Percentiles rank a stretch among this genome's conserved stretches.
Evolutionary conservation across 2,888 invertebrate species (phyloP).

Genomic region (Meta bourneti): DNA sequence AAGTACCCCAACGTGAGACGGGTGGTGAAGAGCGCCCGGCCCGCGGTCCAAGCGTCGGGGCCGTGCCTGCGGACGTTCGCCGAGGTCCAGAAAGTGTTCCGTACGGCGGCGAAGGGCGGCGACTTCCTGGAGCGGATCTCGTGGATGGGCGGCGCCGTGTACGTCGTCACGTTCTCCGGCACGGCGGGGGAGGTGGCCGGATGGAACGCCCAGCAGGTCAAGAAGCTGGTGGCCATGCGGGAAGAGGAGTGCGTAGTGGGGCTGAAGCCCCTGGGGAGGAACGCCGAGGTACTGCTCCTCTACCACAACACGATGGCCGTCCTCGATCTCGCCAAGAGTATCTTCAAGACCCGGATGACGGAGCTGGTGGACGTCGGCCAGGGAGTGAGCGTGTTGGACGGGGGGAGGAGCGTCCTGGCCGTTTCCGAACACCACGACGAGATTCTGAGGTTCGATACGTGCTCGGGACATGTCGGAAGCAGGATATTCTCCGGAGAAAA

Average conservation of each 20-base stretch:
- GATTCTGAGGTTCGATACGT: conserved; percentile 91
- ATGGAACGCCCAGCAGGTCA: conserved; percentile 33
- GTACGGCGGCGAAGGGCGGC: conserved; percentile 24
- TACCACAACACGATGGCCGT: conserved; percentile 90
- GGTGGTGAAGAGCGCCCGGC: conserved; percentile 43
- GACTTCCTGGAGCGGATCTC: conserved; percentile 25
- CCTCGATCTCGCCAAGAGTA: conserved; percentile 89
- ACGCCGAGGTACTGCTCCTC: conserved; percentile 86
- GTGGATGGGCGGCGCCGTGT: conserved; percentile 32
- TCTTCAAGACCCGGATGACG: conserved; percentile 86
- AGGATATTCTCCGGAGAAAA: conserved; percentile 93
- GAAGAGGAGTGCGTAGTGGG: conserved; percentile 81
- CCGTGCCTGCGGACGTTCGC: conserved; percentile 78
- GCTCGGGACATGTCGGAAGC: conserved; percentile 89
- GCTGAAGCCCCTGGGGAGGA: conserved; percentile 87
- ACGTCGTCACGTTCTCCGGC: conserved; percentile 49
- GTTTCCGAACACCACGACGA: conserved; percentile 93
- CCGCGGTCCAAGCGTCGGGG: conserved; percentile 84
- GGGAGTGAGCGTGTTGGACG: conserved; percentile 92
- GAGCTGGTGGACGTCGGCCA: conserved; percentile 94
- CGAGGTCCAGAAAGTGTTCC: conserved; percentile 49
- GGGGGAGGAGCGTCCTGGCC: conserved; percentile 89
- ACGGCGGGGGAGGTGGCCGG: conserved; percentile 32
- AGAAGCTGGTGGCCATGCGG: conserved; percentile 80
- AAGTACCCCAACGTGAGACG: conserved; percentile 33